These are phyloP conservation scores for Nephrotoma flavescens DNA, from an alignment of 2,888 invertebrate genomes.

Conservation along the genomic window DNA sequence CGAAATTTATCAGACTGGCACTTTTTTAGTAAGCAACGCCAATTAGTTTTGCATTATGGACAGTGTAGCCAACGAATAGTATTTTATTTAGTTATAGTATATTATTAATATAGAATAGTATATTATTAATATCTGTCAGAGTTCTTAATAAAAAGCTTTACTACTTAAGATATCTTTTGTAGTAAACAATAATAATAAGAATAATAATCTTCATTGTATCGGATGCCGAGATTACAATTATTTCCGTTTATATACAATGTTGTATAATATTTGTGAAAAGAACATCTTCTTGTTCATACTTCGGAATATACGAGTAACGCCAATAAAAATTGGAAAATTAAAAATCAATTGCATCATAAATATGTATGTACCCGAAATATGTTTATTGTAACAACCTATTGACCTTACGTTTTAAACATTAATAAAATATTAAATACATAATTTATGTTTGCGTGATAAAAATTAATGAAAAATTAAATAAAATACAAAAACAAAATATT, in stretches of 20 bases:
- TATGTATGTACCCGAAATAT: not conserved
- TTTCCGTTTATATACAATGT: too few relatives aligned
- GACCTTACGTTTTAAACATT: not conserved
- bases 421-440: not conserved
- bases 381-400: not conserved
- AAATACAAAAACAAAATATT: not conserved
- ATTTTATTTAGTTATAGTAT: too few relatives aligned
- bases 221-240: too few relatives aligned
- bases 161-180: not conserved
- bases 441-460: not conserved
- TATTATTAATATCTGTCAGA: not conserved
- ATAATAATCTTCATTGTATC: not conserved
- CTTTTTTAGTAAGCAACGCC: too few relatives aligned
- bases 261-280: not conserved
- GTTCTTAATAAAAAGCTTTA: not conserved
- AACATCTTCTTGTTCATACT: not conserved
- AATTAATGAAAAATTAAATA: not conserved
- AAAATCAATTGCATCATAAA: not conserved
- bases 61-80: too few relatives aligned
- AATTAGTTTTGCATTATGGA: too few relatives aligned
- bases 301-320: not conserved
- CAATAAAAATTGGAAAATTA: not conserved
- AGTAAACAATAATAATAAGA: not conserved
- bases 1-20: too few relatives aligned
- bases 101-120: too few relatives aligned